A percentile compares a stretch with the other conserved stretches of the same genome.
phyloP scores from a whole-genome alignment of 2,888 invertebrate species.

The Arrhopalites spinosus region DNA sequence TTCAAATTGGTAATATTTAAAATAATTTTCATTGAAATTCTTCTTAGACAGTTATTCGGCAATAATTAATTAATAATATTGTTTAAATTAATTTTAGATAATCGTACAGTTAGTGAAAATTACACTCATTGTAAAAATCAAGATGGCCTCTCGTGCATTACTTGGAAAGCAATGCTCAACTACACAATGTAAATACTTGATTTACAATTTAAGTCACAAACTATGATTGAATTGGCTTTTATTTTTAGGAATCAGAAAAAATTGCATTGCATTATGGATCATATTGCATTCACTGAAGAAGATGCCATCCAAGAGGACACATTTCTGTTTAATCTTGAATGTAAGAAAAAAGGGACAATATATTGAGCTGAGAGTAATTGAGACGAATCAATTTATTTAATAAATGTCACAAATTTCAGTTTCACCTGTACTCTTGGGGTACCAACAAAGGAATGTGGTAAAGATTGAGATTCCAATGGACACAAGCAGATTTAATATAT shows the following conservation, averaged over 20 bases:
- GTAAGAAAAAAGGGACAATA: neutral
- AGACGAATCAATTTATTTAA: too few relatives aligned
- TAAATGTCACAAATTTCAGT: too few relatives aligned
- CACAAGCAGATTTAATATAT: neutral
- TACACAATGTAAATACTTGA: neutral
- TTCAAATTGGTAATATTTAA: constrained; percentile 5
- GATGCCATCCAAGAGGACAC: neutral
- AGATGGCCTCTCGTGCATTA: neutral
- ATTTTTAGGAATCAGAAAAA: neutral
- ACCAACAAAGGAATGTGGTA: neutral
- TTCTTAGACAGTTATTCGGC: too few relatives aligned
- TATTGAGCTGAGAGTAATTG: too few relatives aligned
- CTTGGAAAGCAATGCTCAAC: neutral
- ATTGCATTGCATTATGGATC: constrained; percentile 8
- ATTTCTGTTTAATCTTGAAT: neutral
- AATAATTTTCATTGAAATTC: neutral
- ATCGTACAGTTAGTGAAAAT: neutral
- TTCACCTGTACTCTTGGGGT: neutral
- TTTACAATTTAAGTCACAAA: too few relatives aligned
- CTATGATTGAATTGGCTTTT: too few relatives aligned
- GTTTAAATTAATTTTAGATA: neutral
- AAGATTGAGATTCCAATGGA: neutral
- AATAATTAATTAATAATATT: too few relatives aligned
- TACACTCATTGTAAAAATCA: neutral
- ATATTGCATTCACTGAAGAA: constrained; percentile 5